Percentiles rank a stretch among this genome's conserved stretches.
These are phyloP conservation scores for Syrista parreyssii DNA, from an alignment of 2,888 invertebrate species.

Conservation along the genomic window DNA sequence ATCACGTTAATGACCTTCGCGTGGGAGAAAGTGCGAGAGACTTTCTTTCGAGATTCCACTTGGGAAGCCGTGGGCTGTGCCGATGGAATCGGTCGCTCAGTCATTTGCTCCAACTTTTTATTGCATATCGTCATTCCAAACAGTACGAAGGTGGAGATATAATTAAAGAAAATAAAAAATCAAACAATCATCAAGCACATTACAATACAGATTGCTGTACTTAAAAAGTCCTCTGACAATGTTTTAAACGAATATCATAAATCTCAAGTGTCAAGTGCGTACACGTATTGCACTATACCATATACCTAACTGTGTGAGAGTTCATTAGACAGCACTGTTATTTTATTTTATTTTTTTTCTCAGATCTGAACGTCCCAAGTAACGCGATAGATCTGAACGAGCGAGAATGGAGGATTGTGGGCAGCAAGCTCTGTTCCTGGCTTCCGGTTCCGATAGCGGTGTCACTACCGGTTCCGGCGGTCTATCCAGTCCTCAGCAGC, in stretches of 20 bases:
- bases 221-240: background rate
- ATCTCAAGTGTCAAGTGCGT: background rate
- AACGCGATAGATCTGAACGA: conserved; percentile 38
- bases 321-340: background rate
- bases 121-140: conserved; percentile 12
- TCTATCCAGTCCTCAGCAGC: conserved; percentile 48
- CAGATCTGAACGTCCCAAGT: background rate
- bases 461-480: conserved; percentile 44
- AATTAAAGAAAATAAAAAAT: background rate
- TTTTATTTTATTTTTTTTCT: background rate
- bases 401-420: conserved; percentile 49
- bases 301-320: background rate
- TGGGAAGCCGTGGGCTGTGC: conserved; percentile 14
- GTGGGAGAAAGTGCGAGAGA: conserved; percentile 46
- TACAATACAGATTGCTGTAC: background rate
- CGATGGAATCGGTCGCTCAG: background rate
- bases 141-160: background rate
- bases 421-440: conserved; percentile 48
- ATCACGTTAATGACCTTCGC: conserved; percentile 61
- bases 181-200: background rate
- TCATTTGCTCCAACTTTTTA: conserved; percentile 13
- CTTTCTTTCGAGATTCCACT: conserved; percentile 15
- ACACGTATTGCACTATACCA: background rate
- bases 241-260: background rate
- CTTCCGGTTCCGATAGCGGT: conserved; percentile 26